Evolutionary conservation across 2,888 invertebrate species (phyloP), one percentile per base, ranked within the genome.

Genomic region (Euplexia lucipara): DNA sequence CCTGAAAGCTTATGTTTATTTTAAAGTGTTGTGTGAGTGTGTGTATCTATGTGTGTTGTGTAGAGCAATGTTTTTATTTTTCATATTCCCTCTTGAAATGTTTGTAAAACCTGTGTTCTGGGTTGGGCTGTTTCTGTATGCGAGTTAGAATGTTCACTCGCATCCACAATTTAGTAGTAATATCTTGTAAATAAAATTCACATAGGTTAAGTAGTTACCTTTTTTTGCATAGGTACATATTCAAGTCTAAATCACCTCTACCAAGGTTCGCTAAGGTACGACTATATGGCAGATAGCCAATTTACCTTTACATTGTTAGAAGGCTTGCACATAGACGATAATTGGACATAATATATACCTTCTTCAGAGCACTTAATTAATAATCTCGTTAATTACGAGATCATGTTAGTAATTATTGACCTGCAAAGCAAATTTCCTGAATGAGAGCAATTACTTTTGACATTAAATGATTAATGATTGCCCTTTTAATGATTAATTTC

Each of bases 211-310:
- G n/a, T n/a, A n/a, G n/a, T n/a, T n/a, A 20, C 10, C 22, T n/a
- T 22, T 32, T 42, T 8, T 30, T 37, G n/a, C 26, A 18, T 42
- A 69, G 9, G n/a, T n/a, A n/a, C n/a, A 26, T 42, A 14, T 70
- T 60, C 16, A 30, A 26, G 12, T 20, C 5, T 16, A 18, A n/a
- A 39, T 20, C 16, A 70, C 45, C 39, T 34, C 39, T 34, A 34
- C 14, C 6, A 14, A 22, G 7, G 22, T 20, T 20, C 14, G 2
- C 20, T 48, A n/a, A 42, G 18, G 48, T 41, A 35, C 20, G 10
- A 10, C 37, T 32, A 20, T 26, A 20, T 39, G 48, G 42, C 64
- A 20, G 7, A 16, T 14, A 34, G 48, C 52, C 64, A 71, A 48
- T 53, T 22, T 34, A 30, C 26, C n/a, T 39, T 12, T 12, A 35